A percentile compares a stretch with the other conserved stretches of the same genome.
These are phyloP conservation scores for Terrapene triunguis DNA, from an alignment of 2,113 vertebrate genomes.

Conservation along the genomic window DNA sequence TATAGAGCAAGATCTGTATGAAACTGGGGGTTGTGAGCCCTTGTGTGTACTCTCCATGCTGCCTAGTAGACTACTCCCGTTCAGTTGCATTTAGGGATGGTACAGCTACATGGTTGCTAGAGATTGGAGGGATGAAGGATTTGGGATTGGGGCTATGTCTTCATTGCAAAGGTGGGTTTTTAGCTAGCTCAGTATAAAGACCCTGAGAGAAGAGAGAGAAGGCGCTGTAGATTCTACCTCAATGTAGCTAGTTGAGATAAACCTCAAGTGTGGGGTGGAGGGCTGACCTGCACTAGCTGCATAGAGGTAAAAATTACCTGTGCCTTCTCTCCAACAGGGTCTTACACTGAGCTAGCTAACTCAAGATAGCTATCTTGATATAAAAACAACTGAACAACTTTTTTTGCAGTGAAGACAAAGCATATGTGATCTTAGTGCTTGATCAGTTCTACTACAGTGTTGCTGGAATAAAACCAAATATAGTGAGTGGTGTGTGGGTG, in stretches of 20 bases:
- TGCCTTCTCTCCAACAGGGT: not conserved
- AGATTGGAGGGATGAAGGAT: not conserved
- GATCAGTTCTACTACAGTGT: not conserved
- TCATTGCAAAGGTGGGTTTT: not conserved
- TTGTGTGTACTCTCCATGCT: not conserved
- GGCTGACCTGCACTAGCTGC: not conserved
- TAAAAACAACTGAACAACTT: too few species aligned
- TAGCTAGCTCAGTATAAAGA: not conserved
- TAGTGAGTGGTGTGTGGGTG: fast-evolving
- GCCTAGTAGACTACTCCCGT: not conserved
- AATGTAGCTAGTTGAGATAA: not conserved
- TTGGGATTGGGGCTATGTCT: not conserved
- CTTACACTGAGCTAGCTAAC: not conserved
- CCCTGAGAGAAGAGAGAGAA: too few species aligned
- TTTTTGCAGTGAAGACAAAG: not conserved
- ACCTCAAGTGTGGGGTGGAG: not conserved
- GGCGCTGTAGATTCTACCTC: not conserved
- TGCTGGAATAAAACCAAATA: not conserved
- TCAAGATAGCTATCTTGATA: not conserved
- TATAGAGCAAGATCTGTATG: not conserved
- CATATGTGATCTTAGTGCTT: not conserved
- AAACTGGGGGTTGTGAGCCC: not conserved
- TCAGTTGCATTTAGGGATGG: not conserved
- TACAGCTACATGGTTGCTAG: not conserved
- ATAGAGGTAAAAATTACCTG: not conserved